Percentiles rank a stretch among this genome's conserved stretches.
These are phyloP conservation scores for Camelus dromedarius DNA, from an alignment of 2,113 vertebrate species.

Conservation along the genomic window DNA sequence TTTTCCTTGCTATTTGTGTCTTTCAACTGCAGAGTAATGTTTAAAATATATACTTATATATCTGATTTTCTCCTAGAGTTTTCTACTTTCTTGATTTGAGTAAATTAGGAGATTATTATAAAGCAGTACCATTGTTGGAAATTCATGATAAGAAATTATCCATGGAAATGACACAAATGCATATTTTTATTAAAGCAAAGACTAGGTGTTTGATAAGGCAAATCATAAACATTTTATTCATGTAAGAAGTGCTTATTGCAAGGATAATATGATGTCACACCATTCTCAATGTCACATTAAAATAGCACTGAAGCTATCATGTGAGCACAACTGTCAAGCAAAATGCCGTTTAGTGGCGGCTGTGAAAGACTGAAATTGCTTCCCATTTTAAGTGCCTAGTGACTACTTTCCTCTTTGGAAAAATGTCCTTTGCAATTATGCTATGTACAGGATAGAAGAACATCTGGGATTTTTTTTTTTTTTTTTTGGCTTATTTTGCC, in stretches of 20 bases:
- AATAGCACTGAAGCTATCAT: background rate
- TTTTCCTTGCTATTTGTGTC: background rate
- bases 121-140: background rate
- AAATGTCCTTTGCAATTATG: background rate
- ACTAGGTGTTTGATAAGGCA: slow-evolving; percentile 11
- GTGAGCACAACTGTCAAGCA: background rate
- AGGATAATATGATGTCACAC: background rate
- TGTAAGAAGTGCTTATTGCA: background rate
- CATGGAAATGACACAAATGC: background rate
- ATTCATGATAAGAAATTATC: slow-evolving; percentile 4
- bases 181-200: slow-evolving; percentile 31
- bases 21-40: background rate
- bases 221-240: background rate
- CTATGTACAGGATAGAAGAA: background rate
- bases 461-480: background rate
- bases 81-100: slow-evolving; percentile 34
- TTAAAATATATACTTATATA: background rate
- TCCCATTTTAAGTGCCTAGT: background rate
- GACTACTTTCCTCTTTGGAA: background rate
- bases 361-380: background rate
- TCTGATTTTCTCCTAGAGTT: slow-evolving; percentile 6
- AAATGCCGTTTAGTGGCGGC: background rate
- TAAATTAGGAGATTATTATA: slow-evolving; percentile 30
- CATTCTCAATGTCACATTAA: background rate
- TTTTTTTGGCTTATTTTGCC: background rate